Evolutionary conservation across 2,888 invertebrate species (phyloP).

Genomic region (Amphipyra berbera): DNA sequence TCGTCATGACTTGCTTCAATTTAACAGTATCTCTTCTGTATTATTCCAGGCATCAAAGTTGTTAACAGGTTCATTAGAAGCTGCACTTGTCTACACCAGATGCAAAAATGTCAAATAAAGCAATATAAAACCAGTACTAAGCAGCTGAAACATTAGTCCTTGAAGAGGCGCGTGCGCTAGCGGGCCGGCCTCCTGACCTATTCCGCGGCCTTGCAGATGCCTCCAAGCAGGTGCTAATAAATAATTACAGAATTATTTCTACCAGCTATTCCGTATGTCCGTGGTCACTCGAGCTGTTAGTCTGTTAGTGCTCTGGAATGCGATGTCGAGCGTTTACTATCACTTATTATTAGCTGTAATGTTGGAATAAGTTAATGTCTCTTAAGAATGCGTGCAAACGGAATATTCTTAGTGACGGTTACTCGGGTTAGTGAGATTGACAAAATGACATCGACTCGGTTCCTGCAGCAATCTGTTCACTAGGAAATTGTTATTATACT

Average conservation of each 20-base stretch:
- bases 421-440: too few species aligned
- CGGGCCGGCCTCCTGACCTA: conserved; percentile 86
- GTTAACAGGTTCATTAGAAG: conserved; percentile 1
- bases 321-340: conserved; percentile 19
- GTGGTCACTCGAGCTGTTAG: conserved; percentile 24
- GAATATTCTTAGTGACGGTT: conserved; percentile 1
- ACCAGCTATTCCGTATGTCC: conserved; percentile 33
- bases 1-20: too few species aligned
- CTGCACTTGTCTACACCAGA: conserved; percentile 8
- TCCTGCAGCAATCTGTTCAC: too few species aligned
- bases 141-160: conserved; percentile 77
- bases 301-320: conserved; percentile 33
- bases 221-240: conserved; percentile 59
- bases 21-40: too few species aligned
- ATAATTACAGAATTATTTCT: conserved; percentile 53
- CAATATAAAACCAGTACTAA: conserved; percentile 59
- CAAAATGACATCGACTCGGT: too few species aligned
- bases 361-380: conserved; percentile 25
- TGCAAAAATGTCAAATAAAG: conserved; percentile 34
- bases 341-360: conserved; percentile 26
- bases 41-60: background rate
- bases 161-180: conserved; percentile 74
- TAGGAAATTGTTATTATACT: too few species aligned
- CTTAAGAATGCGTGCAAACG: conserved; percentile 17
- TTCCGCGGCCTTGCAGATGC: conserved; percentile 80